Percentiles rank a stretch among this genome's conserved stretches.
Conservation (phyloP, 1,140 invertebrate genomes). For the Danaus plexippus region DNA sequence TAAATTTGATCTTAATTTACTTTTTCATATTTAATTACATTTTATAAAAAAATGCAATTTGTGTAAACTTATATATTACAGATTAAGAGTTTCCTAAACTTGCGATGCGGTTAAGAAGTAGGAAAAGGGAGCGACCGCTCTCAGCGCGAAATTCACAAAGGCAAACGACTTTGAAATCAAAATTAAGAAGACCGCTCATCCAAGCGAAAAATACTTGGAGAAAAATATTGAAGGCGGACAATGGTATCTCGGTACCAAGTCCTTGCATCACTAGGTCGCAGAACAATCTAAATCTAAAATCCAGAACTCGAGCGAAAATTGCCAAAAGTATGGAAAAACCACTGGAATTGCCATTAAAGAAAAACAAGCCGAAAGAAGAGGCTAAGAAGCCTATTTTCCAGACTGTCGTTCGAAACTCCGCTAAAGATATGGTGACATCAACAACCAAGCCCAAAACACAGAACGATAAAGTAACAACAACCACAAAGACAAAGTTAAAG, state of each 20-base stretch:
- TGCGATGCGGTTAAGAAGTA: constrained; percentile 67
- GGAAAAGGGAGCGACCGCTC: constrained; percentile 63
- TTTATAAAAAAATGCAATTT: not conserved
- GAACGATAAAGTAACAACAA: constrained; percentile 49
- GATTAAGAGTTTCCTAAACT: constrained; percentile 43
- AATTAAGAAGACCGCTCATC: constrained; percentile 31
- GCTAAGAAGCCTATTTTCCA: constrained; percentile 62
- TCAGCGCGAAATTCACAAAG: constrained; percentile 42
- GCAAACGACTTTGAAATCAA: constrained; percentile 37
- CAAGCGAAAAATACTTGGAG: constrained; percentile 41
- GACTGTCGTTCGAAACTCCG: constrained; percentile 56
- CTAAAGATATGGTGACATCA: constrained; percentile 45
- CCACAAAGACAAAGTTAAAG: constrained; percentile 43
- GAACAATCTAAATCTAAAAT: constrained; percentile 43
- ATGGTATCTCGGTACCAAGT: constrained; percentile 32
- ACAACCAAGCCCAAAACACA: constrained; percentile 38
- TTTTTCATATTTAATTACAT: no score
- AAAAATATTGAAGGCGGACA: constrained; percentile 45
- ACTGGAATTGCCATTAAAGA: constrained; percentile 35
- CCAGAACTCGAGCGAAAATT: constrained; percentile 44
- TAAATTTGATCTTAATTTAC: no score
- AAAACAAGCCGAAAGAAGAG: constrained; percentile 46
- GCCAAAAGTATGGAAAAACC: constrained; percentile 58
- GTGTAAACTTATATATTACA: constrained; percentile 21
- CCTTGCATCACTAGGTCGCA: constrained; percentile 48